Evolutionary conservation across 92 coral and sea anemone species (phyloP).

Genomic region (Ricordea florida): DNA sequence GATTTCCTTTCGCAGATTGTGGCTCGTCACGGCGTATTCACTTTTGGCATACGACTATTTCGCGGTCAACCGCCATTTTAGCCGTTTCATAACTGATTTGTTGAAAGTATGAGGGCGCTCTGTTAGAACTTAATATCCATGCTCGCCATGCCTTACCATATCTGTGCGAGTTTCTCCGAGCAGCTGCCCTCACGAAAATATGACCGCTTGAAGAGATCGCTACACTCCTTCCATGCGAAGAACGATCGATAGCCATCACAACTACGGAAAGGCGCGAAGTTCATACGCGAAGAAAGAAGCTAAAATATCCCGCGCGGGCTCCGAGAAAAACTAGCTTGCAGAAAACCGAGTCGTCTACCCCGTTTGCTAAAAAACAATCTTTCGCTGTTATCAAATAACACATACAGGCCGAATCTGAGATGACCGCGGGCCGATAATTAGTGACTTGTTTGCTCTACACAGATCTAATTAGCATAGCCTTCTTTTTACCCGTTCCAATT

Average conservation of each 20-base stretch:
- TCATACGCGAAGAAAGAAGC: not conserved
- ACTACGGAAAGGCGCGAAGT: not conserved
- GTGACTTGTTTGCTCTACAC: conserved; percentile 14
- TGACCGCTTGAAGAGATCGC: not conserved
- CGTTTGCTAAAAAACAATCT: not conserved
- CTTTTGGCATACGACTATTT: not conserved
- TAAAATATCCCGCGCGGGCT: too few relatives aligned
- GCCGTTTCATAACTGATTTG: not conserved
- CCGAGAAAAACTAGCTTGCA: too few relatives aligned
- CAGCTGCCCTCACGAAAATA: conserved; percentile 6
- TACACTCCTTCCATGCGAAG: not conserved
- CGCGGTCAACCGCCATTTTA: conserved; percentile 7
- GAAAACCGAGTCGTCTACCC: too few relatives aligned
- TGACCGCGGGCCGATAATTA: conserved; percentile 11
- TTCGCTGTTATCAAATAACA: not conserved
- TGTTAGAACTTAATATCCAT: not conserved
- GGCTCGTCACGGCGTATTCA: not conserved
- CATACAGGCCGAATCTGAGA: conserved; percentile 5
- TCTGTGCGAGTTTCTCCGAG: not conserved
- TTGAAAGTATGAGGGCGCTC: too few relatives aligned
- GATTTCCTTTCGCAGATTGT: not conserved
- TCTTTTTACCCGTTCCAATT: not conserved
- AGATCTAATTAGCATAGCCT: conserved; percentile 24
- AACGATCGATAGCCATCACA: not conserved
- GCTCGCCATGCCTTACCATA: conserved; percentile 13